A percentile compares a stretch with the other conserved stretches of the same genome.
Conservation (phyloP, 1,140 invertebrate genomes). For the Leguminivora glycinivorella region DNA sequence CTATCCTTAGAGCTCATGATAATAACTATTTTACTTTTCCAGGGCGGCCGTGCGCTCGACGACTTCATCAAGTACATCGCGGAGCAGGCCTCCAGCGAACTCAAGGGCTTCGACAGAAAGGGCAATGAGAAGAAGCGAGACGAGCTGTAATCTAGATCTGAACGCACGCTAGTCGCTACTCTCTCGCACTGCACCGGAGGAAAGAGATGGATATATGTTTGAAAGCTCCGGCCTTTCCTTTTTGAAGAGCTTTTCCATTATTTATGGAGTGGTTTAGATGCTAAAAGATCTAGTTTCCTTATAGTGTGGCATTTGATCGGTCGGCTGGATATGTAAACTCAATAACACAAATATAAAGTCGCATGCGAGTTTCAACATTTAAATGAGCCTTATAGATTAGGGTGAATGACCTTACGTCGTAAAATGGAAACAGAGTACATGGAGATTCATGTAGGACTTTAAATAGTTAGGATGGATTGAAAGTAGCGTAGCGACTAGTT, state of each 20-base stretch:
- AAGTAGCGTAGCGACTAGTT: background rate
- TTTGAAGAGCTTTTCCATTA: no score
- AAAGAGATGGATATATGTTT: background rate
- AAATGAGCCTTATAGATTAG: no score
- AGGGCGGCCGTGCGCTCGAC: conserved; percentile 95
- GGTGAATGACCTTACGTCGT: no score
- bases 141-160: conserved; percentile 67
- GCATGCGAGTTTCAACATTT: no score
- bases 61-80: conserved; percentile 98
- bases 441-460: background rate
- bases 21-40: conserved; percentile 39
- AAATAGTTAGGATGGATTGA: background rate
- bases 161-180: background rate
- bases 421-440: no score
- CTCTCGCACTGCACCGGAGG: background rate
- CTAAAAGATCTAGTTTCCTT: no score
- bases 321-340: no score
- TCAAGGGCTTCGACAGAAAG: conserved; percentile 93
- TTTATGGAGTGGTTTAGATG: no score
- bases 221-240: no score
- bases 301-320: no score
- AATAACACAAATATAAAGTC: no score
- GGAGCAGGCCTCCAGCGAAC: conserved; percentile 92
- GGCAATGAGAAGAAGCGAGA: conserved; percentile 92
- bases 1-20: no score